Conservation (phyloP, 2,888 invertebrate genomes). For the Apoderus coryli region DNA sequence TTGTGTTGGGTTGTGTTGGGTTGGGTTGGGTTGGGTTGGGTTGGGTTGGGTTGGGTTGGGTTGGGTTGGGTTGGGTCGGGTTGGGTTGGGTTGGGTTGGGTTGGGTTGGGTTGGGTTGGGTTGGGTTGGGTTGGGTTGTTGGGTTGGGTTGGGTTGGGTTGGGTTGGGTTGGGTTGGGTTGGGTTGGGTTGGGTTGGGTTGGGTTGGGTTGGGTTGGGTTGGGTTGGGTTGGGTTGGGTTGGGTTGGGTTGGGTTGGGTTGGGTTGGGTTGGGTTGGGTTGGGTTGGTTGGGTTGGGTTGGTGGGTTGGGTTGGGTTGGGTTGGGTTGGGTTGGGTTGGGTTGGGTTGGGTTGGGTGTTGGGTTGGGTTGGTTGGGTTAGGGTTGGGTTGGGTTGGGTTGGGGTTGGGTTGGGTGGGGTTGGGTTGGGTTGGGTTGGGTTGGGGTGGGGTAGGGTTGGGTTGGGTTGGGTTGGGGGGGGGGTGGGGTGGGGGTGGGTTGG, state of each 20-base stretch:
- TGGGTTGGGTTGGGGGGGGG: constrained; percentile 15
- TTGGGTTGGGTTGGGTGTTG: constrained; percentile 14
- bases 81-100: constrained; percentile 9
- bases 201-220: constrained; percentile 11
- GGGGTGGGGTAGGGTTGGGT: constrained; percentile 15
- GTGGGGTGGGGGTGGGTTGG: constrained; percentile 15
- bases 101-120: constrained; percentile 9
- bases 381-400: too few relatives aligned
- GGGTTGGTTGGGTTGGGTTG: too few relatives aligned
- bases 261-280: too few relatives aligned
- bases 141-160: constrained; percentile 10
- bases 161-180: constrained; percentile 9
- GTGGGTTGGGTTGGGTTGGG: constrained; percentile 10
- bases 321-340: constrained; percentile 11
- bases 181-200: constrained; percentile 9
- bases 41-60: constrained; percentile 9
- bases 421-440: too few relatives aligned
- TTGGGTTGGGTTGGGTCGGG: constrained; percentile 9
- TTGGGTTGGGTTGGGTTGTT: constrained; percentile 8
- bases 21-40: constrained; percentile 10
- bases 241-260: constrained; percentile 14
- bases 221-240: constrained; percentile 11
- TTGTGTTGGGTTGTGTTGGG: constrained; percentile 1
- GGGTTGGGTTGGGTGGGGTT: too few relatives aligned
- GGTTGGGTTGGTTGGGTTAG: too few relatives aligned